Conservation (phyloP, 2,113 vertebrate genomes). For the Tilapia sparmanii region DNA sequence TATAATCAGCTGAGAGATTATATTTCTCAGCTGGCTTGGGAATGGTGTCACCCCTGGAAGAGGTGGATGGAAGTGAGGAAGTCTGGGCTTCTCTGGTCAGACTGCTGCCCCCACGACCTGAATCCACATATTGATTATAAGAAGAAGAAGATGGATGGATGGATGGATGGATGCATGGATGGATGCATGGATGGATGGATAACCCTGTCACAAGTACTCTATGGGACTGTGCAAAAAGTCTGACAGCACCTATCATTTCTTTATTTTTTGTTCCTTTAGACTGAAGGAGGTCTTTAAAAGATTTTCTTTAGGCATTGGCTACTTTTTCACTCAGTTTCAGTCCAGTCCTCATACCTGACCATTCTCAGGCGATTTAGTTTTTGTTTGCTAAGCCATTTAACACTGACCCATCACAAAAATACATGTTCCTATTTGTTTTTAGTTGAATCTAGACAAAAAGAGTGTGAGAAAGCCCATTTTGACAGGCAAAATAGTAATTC, state of each 20-base stretch:
- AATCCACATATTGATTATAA: not conserved
- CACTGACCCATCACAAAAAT: not conserved
- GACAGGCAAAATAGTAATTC: not conserved
- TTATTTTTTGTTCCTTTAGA: not conserved
- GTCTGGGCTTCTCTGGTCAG: not conserved
- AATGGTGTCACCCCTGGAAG: not conserved
- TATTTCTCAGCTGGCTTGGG: not conserved
- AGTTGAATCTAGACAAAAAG: not conserved
- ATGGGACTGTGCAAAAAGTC: not conserved
- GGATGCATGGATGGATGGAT: not conserved
- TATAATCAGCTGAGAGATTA: not conserved
- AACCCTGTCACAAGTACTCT: not conserved
- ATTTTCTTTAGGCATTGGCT: not conserved
- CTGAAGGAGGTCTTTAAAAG: not conserved
- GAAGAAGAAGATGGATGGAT: not conserved
- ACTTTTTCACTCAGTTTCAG: not conserved
- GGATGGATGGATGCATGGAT: not conserved
- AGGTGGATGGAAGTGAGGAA: not conserved
- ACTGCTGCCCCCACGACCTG: fast-evolving
- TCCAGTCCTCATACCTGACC: not conserved
- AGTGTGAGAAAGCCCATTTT: not conserved
- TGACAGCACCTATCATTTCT: not conserved
- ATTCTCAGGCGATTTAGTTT: not conserved
- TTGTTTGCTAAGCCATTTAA: not conserved
- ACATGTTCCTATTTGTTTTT: not conserved